These are phyloP conservation scores for Xenopus borealis DNA, from an alignment of 2,113 vertebrate species.

Conservation along the genomic window DNA sequence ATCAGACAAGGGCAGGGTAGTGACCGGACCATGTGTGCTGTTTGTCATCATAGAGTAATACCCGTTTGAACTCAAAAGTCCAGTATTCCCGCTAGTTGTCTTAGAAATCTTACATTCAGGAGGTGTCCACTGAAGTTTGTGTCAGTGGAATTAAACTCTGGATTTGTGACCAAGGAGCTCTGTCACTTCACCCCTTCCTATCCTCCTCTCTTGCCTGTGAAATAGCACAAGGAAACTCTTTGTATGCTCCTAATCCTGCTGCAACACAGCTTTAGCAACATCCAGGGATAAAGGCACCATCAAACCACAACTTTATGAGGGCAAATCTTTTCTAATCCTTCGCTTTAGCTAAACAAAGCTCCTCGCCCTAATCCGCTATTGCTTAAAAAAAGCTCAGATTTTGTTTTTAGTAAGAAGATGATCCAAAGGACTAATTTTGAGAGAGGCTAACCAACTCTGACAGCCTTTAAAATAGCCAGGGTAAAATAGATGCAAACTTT, in stretches of 20 bases:
- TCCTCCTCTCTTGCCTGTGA: slow-evolving; percentile 77
- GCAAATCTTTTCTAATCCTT: slow-evolving; percentile 97
- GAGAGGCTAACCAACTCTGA: slow-evolving; percentile 93
- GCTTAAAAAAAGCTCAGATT: slow-evolving; percentile 80
- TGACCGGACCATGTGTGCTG: background rate
- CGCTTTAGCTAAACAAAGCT: slow-evolving; percentile 97
- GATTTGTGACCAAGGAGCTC: slow-evolving; percentile 64
- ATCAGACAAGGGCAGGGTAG: slow-evolving; percentile 2
- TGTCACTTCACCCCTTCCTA: slow-evolving; percentile 62
- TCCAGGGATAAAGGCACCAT: slow-evolving; percentile 96
- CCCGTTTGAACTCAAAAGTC: slow-evolving; percentile 12
- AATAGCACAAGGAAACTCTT: slow-evolving; percentile 91
- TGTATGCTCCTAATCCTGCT: slow-evolving; percentile 90
- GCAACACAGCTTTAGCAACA: slow-evolving; percentile 94
- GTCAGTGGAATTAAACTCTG: slow-evolving; percentile 66
- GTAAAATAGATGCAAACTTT: slow-evolving; percentile 71
- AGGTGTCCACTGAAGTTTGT: slow-evolving; percentile 63
- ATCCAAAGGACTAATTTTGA: slow-evolving; percentile 92
- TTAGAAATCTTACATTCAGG: slow-evolving; percentile 60
- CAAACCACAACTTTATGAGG: slow-evolving; percentile 96
- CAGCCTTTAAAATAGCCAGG: slow-evolving; percentile 81
- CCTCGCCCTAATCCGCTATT: slow-evolving; percentile 87
- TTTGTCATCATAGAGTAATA: slow-evolving; percentile 1
- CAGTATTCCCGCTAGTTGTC: slow-evolving; percentile 50
- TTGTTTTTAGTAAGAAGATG: slow-evolving; percentile 85